Evolutionary conservation across 2,888 invertebrate species (phyloP), one percentile per base, ranked within the genome.

Genomic region (Caenorhabditis sp.): DNA sequence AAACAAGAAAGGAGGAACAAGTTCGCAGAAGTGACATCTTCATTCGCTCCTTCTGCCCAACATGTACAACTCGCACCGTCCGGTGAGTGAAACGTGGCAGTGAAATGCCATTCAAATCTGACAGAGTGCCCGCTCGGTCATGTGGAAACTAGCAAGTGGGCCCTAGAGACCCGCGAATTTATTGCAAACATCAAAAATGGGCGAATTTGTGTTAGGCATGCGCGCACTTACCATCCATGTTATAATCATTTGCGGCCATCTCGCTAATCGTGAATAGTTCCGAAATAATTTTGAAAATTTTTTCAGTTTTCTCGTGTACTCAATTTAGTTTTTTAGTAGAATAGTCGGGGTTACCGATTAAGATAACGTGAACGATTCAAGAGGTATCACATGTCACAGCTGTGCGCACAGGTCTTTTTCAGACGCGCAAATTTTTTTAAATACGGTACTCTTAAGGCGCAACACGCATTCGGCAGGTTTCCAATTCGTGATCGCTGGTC

Each of bases 181-280:
- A 56, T 56, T 27, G 41, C 26, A 22, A n/a, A 8, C n/a, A 11
- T 27, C 22, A 35, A 35, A 41, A 26, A 27, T 27, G 37, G n/a
- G n/a, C n/a, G n/a, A n/a, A n/a, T n/a, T n/a, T 24, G 2, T n/a
- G 4, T 37, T 27, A 35, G 35, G 35, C 22, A n/a, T n/a, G n/a
- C n/a, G n/a, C n/a, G n/a, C n/a, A 55, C 73, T 65, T 39, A 73
- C 73, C 73, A 65, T 73, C 73, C 65, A 73, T 53, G 45, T 65
- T 73, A 35, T 53, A 58, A 59, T 73, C 65, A 73, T 45, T 73
- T 17, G 65, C 27, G 15, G 65, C 52, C 65, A 73, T 73, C 59
- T 59, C 45, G n/a, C 15, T 56, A 27, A n/a, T 15, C 17, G 26
- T 56, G 32, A 32, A 35, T 45, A 55, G n/a, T 61, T 35, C 30